Conservation (phyloP, 2,797 vertebrate species). For the Erithacus rubecula region DNA sequence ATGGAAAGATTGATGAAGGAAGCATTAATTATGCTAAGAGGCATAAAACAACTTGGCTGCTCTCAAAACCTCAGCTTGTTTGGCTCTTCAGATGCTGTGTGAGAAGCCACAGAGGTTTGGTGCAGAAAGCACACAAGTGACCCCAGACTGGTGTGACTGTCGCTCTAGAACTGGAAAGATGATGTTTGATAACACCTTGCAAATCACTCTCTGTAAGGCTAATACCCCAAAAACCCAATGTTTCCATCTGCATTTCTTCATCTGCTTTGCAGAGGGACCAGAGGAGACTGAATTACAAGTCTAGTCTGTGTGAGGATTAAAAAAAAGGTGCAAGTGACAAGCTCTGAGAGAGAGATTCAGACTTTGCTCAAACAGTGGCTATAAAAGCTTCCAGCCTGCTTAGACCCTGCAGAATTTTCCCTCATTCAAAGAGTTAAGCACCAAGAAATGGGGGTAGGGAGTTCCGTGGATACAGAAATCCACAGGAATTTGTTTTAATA, state of each 20-base stretch:
- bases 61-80: background rate
- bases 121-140: background rate
- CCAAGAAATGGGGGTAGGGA: background rate
- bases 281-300: conserved; percentile 5
- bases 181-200: background rate
- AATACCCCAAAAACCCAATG: background rate
- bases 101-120: background rate
- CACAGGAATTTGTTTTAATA: conserved; percentile 43
- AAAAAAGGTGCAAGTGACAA: conserved; percentile 20
- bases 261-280: background rate
- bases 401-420: background rate
- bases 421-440: background rate
- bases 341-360: background rate
- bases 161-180: background rate
- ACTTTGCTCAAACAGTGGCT: background rate
- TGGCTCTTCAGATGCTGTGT: background rate
- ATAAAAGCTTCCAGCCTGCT: conserved; percentile 2
- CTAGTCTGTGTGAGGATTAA: background rate
- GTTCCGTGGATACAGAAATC: background rate
- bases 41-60: background rate
- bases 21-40: background rate
- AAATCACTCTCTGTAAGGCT: background rate
- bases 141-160: background rate
- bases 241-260: background rate
- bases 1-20: background rate